Percentiles rank a stretch among this genome's conserved stretches.
Conservation (phyloP, 2,113 vertebrate species). For the Chloebia gouldiae region DNA sequence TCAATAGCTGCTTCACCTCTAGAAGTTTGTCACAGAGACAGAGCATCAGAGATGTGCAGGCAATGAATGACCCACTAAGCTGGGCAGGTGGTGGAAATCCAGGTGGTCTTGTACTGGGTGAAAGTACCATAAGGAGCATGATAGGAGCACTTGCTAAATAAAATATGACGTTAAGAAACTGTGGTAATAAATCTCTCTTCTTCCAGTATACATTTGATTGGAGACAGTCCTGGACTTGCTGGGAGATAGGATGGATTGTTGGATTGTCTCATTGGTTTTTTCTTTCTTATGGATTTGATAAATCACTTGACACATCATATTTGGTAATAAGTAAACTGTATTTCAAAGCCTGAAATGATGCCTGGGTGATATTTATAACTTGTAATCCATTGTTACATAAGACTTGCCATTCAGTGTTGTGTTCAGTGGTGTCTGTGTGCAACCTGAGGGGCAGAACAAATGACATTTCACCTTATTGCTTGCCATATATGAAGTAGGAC, state of each 20-base stretch:
- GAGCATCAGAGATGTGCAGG: neutral
- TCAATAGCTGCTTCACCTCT: neutral
- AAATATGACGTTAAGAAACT: neutral
- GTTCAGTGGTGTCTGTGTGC: neutral
- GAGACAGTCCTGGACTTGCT: slow-evolving; percentile 13
- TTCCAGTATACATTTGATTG: neutral
- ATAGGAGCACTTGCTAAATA: neutral
- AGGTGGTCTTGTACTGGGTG: neutral
- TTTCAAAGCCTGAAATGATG: neutral
- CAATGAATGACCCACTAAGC: fast-evolving
- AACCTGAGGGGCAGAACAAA: neutral
- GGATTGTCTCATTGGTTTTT: neutral
- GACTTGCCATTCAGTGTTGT: neutral
- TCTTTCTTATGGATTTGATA: neutral
- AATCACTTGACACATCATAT: neutral
- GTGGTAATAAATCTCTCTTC: slow-evolving; percentile 19
- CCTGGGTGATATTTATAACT: neutral
- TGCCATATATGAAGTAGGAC: neutral
- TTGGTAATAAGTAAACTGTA: neutral
- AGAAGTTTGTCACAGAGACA: neutral
- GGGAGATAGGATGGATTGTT: neutral
- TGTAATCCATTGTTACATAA: neutral
- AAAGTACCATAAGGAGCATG: neutral
- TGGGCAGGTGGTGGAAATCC: neutral
- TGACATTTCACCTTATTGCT: neutral